These are phyloP conservation scores for Pinna nobilis DNA, from an alignment of 1,140 invertebrate species.

Conservation along the genomic window DNA sequence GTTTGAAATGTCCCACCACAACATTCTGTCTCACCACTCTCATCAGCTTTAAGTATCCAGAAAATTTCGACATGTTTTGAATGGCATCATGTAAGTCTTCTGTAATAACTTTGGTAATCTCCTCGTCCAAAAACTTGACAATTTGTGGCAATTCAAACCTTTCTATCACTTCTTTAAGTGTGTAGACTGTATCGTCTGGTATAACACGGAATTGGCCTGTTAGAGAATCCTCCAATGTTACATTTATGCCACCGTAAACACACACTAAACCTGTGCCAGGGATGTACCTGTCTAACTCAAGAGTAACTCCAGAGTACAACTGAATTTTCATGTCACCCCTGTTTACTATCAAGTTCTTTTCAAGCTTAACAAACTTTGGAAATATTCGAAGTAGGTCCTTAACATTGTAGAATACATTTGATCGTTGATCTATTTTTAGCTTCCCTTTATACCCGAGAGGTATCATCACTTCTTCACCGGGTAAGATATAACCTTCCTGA, in stretches of 20 bases:
- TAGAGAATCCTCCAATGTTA: not conserved
- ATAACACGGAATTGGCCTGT: conserved; percentile 10
- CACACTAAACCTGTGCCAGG: conserved; percentile 27
- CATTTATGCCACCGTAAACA: not conserved
- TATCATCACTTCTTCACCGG: conserved; percentile 28
- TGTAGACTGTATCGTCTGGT: conserved; percentile 36
- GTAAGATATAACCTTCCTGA: conserved; percentile 26
- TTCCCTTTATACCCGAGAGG: conserved; percentile 39
- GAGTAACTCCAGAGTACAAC: conserved; percentile 3
- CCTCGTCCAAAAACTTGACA: conserved; percentile 29
- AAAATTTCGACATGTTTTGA: conserved; percentile 26
- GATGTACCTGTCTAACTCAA: conserved; percentile 28
- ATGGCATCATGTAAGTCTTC: conserved; percentile 20
- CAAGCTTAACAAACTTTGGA: conserved; percentile 22
- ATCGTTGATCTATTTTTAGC: conserved; percentile 10
- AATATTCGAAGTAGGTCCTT: conserved; percentile 25
- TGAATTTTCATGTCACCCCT: not conserved
- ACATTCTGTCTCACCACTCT: conserved; percentile 17
- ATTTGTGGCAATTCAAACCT: conserved; percentile 31
- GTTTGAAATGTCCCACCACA: conserved; percentile 40
- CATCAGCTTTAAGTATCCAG: conserved; percentile 26
- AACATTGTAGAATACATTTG: conserved; percentile 6
- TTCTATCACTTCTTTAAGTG: conserved; percentile 23
- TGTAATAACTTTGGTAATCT: conserved; percentile 26
- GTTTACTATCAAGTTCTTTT: conserved; percentile 13